Evolutionary conservation across 2,113 vertebrate genomes (phyloP).

Genomic region (Pyrgilauda ruficollis): DNA sequence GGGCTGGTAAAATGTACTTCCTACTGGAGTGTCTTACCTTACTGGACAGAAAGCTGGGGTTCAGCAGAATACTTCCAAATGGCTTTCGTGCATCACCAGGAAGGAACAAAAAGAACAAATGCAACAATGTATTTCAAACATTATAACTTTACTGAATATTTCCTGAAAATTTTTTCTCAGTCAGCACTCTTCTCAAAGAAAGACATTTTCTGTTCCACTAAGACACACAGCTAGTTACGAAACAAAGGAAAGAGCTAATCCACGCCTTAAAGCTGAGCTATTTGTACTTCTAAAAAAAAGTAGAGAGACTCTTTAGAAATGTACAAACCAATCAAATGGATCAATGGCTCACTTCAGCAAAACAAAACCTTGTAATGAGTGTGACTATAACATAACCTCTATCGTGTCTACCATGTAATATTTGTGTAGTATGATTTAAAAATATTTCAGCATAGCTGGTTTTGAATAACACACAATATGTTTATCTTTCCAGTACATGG

Average conservation of each 20-base stretch:
- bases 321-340: not conserved
- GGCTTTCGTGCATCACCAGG: not conserved
- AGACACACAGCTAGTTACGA: not conserved
- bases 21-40: rapidly evolving
- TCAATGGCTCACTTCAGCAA: not conserved
- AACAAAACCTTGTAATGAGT: not conserved
- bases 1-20: not conserved
- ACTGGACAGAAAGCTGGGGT: not conserved
- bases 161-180: not conserved
- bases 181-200: not conserved
- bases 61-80: not conserved
- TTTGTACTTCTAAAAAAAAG: not conserved
- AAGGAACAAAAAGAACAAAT: not conserved
- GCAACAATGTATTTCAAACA: not conserved
- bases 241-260: not conserved
- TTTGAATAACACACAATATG: not conserved
- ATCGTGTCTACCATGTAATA: not conserved
- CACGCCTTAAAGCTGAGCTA: not conserved
- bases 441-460: not conserved
- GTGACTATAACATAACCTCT: not conserved
- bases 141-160: not conserved
- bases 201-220: not conserved
- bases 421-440: not conserved
- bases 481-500: not conserved
- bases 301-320: not conserved